These are phyloP conservation scores for Xenotilapia longispinis DNA, from an alignment of 2,113 vertebrate species.

Conservation along the genomic window DNA sequence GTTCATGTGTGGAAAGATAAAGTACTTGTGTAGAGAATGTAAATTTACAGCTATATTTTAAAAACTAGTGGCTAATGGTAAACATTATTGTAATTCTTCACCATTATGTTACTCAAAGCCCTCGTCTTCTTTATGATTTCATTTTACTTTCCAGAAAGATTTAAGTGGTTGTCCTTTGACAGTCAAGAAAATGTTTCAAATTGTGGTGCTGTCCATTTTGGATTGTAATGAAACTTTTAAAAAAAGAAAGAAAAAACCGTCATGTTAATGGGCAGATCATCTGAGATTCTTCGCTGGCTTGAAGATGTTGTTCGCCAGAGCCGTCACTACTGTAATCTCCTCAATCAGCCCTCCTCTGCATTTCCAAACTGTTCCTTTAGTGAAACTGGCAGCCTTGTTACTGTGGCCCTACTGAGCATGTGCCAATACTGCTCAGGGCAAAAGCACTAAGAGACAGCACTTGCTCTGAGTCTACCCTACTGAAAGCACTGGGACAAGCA, in stretches of 20 bases:
- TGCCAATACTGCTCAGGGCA: conserved; percentile 59
- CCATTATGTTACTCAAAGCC: conserved; percentile 84
- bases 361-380: conserved; percentile 57
- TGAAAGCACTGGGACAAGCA: conserved; percentile 72
- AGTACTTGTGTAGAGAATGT: conserved; percentile 99
- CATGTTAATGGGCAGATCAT: conserved; percentile 2
- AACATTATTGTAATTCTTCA: conserved; percentile 99
- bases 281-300: conserved; percentile 32
- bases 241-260: not conserved
- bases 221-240: conserved; percentile 14
- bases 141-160: conserved; percentile 69
- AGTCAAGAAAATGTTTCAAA: conserved; percentile 65
- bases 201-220: conserved; percentile 73
- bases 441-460: conserved; percentile 69
- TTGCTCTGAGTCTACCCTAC: conserved; percentile 68
- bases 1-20: conserved; percentile 98
- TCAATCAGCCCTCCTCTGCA: conserved; percentile 46
- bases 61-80: conserved; percentile 96
- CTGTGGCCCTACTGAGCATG: conserved; percentile 64
- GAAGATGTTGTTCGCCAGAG: conserved; percentile 36
- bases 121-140: conserved; percentile 74
- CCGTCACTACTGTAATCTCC: conserved; percentile 64
- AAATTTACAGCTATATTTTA: conserved; percentile 99
- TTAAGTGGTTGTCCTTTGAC: conserved; percentile 31
- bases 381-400: conserved; percentile 67